Percentiles rank a stretch among this genome's conserved stretches.
These are phyloP conservation scores for Priocnemis perturbator DNA, from an alignment of 2,888 invertebrate species.

Conservation along the genomic window DNA sequence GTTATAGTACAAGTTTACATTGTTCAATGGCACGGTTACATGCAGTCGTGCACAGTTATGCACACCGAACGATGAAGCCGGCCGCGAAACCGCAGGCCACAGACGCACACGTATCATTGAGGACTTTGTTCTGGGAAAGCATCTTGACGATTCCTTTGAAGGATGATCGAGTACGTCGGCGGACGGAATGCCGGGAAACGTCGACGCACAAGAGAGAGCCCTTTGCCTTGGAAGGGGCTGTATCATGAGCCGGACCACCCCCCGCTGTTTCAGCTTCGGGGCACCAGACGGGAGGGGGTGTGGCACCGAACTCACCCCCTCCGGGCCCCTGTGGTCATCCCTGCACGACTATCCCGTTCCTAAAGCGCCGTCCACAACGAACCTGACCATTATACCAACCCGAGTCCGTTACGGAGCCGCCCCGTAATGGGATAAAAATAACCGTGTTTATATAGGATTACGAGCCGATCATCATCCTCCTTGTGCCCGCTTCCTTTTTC, in stretches of 20 bases:
- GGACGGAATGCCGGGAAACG: background rate
- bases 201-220: background rate
- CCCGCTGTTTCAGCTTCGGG: slow-evolving; percentile 54
- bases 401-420: slow-evolving; percentile 52
- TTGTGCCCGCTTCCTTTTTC: too few relatives aligned
- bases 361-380: slow-evolving; percentile 27
- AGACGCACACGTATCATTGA: slow-evolving; percentile 6
- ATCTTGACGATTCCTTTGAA: slow-evolving; percentile 22
- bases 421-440: slow-evolving; percentile 63
- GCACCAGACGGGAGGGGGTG: slow-evolving; percentile 45
- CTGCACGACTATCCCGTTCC: slow-evolving; percentile 44
- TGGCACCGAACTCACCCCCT: slow-evolving; percentile 47
- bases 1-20: too few relatives aligned
- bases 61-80: too few relatives aligned
- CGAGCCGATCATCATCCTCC: slow-evolving; percentile 49
- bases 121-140: slow-evolving; percentile 11
- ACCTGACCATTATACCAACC: slow-evolving; percentile 46
- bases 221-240: slow-evolving; percentile 46
- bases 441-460: slow-evolving; percentile 64
- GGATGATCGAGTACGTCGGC: slow-evolving; percentile 18
- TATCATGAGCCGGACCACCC: slow-evolving; percentile 57
- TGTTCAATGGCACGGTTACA: too few relatives aligned
- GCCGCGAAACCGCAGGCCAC: too few relatives aligned
- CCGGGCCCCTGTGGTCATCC: slow-evolving; percentile 50
- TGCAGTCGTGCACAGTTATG: too few relatives aligned